Evolutionary conservation across 2,113 vertebrate genomes (phyloP).

Genomic region (Nycticryphes semicollaris): DNA sequence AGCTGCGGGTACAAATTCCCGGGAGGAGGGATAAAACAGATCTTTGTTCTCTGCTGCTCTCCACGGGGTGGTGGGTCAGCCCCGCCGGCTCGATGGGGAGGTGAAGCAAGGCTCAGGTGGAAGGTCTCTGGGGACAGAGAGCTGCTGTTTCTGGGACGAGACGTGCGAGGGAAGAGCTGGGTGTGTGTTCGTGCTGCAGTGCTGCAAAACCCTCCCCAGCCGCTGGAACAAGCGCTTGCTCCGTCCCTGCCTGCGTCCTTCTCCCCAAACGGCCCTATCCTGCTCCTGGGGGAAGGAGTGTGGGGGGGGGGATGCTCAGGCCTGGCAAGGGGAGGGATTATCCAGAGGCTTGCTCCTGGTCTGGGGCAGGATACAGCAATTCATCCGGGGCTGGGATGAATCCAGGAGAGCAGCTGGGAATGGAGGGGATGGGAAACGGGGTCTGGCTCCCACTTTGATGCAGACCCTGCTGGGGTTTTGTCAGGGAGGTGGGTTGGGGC

Average conservation of each 20-base stretch:
- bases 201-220: neutral
- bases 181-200: neutral
- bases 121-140: neutral
- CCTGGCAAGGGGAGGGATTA: neutral
- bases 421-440: neutral
- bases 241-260: rapidly evolving
- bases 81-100: rapidly evolving
- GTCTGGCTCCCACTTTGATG: neutral
- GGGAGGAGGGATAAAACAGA: rapidly evolving
- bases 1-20: neutral
- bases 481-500: rapidly evolving
- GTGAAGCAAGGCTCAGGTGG: neutral
- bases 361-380: neutral
- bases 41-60: neutral
- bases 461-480: neutral
- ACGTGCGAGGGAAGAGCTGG: rapidly evolving
- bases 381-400: neutral
- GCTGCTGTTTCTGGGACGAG: neutral
- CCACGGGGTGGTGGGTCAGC: rapidly evolving
- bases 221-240: neutral
- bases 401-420: neutral
- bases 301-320: neutral
- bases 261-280: neutral
- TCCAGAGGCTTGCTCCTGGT: neutral
- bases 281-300: neutral